Base-by-base conservation (phyloP, 2,113 vertebrate species). In the Acanthisitta chloris region DNA sequence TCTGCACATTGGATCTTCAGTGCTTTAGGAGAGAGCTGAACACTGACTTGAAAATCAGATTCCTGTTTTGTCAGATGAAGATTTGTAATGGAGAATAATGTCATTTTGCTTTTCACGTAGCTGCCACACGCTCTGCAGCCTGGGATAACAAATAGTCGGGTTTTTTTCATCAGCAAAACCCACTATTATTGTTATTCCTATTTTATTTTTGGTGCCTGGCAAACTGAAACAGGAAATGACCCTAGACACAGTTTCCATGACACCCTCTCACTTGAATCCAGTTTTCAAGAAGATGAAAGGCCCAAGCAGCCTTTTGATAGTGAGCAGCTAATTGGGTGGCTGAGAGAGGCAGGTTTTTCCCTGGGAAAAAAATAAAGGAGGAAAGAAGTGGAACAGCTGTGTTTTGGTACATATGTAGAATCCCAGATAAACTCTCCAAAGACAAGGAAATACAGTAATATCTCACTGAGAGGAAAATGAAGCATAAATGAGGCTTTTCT, bases 251-350 rank as follows among this genome's bases (percentile, higher is more conserved):
- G 98, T 98, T 98, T 99, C 99, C 99, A 98, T 98, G 98, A 98
- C 98, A 98, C 96, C 97, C 97, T 98, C 97, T 98, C 89, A 93
- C 98, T 97, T 77, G 95, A 97, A 97, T 97, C 92, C 97, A 97
- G 97, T 98, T 97, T 98, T 96, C 92, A 67, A 55, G 96, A 97
- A 98, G 99, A 99, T 99, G 98, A 99, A 99, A 99, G 98, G 97
- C 96, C 87, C 65, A 29, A 90, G 88, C 94, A 83, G 80, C 80
- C 98, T 98, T 98, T 98, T 98, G 97, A 98, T 97, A 98, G 98
- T 62, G 96, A 97, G 95, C 97, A 97, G 97, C 98, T 99, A 99
- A 99, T 99, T 99, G 98, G 97, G 97, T 96, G 97, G 97, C 96
- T 94, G 97, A 98, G 96, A 97, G 95, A 96, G 96, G 96, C 92